Conservation (phyloP, 2,113 vertebrate genomes). For the Myrmecophaga tridactyla region DNA sequence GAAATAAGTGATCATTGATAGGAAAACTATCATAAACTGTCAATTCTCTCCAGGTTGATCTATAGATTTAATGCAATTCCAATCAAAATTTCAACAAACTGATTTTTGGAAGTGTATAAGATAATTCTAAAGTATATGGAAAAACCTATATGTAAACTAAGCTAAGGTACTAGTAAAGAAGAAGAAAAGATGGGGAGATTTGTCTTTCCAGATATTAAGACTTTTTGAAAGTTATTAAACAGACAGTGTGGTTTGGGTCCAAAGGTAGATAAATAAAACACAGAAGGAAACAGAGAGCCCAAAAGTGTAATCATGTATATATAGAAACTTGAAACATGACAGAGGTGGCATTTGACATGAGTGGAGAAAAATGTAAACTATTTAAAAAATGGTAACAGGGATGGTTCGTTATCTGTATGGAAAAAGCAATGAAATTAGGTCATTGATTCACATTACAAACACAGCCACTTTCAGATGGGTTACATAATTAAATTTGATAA, state of each 20-base stretch:
- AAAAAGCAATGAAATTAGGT: neutral
- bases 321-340: neutral
- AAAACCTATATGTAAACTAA: neutral
- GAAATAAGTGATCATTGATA: neutral
- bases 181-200: neutral
- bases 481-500: neutral
- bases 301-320: neutral
- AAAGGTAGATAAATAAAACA: neutral
- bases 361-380: neutral
- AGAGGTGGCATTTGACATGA: neutral
- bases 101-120: neutral
- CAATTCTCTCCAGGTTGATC: neutral
- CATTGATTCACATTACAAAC: neutral
- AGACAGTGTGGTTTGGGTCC: neutral
- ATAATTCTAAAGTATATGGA: neutral
- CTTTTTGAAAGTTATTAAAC: neutral
- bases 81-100: neutral
- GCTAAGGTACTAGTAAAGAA: neutral
- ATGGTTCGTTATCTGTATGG: neutral
- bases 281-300: neutral
- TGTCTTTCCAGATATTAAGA: neutral
- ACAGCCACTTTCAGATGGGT: neutral
- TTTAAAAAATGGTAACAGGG: neutral
- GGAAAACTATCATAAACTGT: neutral
- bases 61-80: neutral